These are phyloP conservation scores for Oasisia sp. DNA, from an alignment of 2,888 invertebrate genomes.

Conservation along the genomic window DNA sequence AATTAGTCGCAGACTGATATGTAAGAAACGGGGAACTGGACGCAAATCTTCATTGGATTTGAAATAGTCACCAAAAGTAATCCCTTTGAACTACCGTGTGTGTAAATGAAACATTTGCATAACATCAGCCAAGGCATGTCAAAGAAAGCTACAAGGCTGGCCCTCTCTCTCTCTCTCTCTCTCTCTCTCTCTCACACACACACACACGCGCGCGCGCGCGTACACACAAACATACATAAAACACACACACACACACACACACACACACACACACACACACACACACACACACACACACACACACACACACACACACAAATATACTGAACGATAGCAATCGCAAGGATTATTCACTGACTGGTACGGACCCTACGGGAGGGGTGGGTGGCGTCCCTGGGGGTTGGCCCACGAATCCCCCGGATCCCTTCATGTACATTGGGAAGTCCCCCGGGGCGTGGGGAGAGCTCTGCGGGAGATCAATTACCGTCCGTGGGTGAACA, in stretches of 20 bases:
- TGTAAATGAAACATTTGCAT: background rate
- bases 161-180: too few relatives aligned
- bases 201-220: background rate
- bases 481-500: background rate
- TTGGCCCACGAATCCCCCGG: background rate
- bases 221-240: too few relatives aligned
- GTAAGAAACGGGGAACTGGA: background rate
- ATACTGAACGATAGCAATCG: background rate
- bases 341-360: conserved; percentile 9
- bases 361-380: background rate
- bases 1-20: background rate
- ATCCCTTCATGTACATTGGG: background rate
- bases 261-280: background rate
- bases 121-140: background rate
- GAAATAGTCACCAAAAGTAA: background rate
- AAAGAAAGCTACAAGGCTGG: background rate
- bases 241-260: background rate
- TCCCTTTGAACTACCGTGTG: background rate
- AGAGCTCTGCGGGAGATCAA: background rate
- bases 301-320: background rate
- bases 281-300: too few relatives aligned
- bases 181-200: background rate
- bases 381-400: background rate
- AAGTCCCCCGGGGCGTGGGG: background rate
- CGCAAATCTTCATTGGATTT: background rate